Base-by-base conservation (phyloP, 2,888 invertebrate species). In the Sarcophaga subvicina region DNA sequence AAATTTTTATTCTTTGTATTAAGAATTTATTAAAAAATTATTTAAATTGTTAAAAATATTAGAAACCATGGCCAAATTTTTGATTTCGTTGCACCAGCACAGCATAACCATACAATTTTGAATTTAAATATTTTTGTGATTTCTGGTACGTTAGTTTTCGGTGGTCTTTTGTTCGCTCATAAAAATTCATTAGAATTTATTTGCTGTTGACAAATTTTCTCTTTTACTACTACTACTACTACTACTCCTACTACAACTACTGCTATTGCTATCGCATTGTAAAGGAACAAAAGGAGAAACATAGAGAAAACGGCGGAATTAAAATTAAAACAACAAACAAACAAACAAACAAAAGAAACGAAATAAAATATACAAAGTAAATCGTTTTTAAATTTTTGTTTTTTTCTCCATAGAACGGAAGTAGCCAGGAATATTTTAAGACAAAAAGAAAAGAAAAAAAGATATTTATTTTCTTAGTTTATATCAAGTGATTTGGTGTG, bases 161-260 rank as follows among this genome's bases (percentile, higher is more conserved):
- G 10, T 45, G 14, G 10, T 75, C 17, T 83, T 77, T 83, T 78
- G 60, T 83, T 78, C 37, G 72, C 59, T 78, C 66, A 67, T 77
- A 78, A 77, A 83, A 78, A 67, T 72, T 72, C 77, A 78, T 78
- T 66, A 25, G 47, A 60, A 72, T 78, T 72, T 66, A 60, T 69
- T 47, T 20, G 27, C 12, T 66, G n/a, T 45, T 66, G 66, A 37
- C 37, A 66, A 37, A 69, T 47, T 69, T 47, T 11, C n/a, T 11
- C 5, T 69, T 47, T 3, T 47, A 45, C 20, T 72, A 27, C 71
- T 22, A n/a, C 17, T 3, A 10, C 67, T 45, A 22, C 22, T 22
- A 22, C 22, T 22, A 22, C 8, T 59, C 2, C 37, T 17, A 59
- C n/a, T 17, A 59, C n/a, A 14, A 12, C 17, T n/a, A 59, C 59